phyloP scores from a whole-genome alignment of 2,888 invertebrate genomes.

The Laothoe populi region DNA sequence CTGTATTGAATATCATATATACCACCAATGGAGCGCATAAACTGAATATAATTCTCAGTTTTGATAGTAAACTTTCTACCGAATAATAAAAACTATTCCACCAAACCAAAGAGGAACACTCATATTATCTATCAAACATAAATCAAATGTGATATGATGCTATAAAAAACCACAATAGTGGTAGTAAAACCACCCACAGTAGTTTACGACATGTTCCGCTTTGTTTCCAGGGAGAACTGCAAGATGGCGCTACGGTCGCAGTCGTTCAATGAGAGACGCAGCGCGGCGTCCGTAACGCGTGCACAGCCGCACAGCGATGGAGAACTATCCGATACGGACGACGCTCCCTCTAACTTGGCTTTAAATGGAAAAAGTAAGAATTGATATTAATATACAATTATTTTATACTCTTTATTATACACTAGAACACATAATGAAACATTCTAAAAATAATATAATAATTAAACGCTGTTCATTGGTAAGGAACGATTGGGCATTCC shows the following conservation, averaged over 20 bases:
- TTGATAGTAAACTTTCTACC: background rate
- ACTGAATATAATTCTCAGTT: background rate
- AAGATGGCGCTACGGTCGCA: slow-evolving; percentile 82
- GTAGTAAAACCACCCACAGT: slow-evolving; percentile 29
- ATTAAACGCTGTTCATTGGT: no score
- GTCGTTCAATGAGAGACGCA: slow-evolving; percentile 79
- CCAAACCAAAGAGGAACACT: background rate
- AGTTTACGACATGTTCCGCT: slow-evolving; percentile 33
- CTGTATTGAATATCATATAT: background rate
- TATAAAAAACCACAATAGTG: slow-evolving; percentile 27
- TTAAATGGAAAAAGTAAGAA: slow-evolving; percentile 69
- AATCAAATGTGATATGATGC: slow-evolving; percentile 24
- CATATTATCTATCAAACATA: slow-evolving; percentile 20
- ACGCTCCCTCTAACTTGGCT: slow-evolving; percentile 62
- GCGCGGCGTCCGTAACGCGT: slow-evolving; percentile 63
- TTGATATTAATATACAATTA: no score
- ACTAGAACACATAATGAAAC: no score
- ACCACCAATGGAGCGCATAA: no score
- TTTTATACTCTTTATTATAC: no score
- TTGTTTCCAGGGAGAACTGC: slow-evolving; percentile 74
- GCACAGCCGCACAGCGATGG: slow-evolving; percentile 81
- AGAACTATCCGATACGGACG: slow-evolving; percentile 72
- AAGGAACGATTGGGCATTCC: no score
- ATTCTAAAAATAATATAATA: no score
- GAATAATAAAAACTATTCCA: background rate